Evolutionary conservation across 2,113 vertebrate genomes (phyloP).

Genomic region (Pterocles orientalis): DNA sequence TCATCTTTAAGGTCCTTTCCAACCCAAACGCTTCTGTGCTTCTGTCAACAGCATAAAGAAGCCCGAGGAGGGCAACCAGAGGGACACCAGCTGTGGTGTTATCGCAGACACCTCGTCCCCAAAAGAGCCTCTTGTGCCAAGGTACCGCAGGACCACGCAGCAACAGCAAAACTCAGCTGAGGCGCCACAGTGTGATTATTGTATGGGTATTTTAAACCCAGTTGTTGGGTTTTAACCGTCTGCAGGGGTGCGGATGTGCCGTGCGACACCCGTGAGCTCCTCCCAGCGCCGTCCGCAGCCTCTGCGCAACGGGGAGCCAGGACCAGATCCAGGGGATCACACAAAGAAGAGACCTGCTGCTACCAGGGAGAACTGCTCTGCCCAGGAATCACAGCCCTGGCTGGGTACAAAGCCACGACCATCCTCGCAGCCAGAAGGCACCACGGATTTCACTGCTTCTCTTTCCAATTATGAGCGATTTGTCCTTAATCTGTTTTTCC

Average conservation of each 20-base stretch:
- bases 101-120: background rate
- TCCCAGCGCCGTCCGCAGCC: rapidly evolving
- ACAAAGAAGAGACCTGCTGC: background rate
- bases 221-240: background rate
- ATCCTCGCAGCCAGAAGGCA: constrained; percentile 1
- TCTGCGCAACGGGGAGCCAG: background rate
- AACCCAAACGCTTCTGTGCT: too few relatives aligned
- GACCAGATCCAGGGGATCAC: rapidly evolving
- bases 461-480: background rate
- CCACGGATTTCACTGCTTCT: background rate
- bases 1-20: too few relatives aligned
- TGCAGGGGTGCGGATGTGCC: rapidly evolving
- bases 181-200: rapidly evolving
- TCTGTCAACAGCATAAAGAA: background rate
- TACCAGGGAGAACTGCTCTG: background rate
- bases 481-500: background rate
- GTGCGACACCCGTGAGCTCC: rapidly evolving
- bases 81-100: rapidly evolving
- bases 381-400: background rate
- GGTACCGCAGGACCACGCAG: background rate
- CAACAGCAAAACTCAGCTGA: background rate
- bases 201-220: background rate
- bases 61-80: rapidly evolving
- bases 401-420: background rate
- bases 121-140: background rate